These are phyloP conservation scores for Eublepharis macularius DNA, from an alignment of 2,113 vertebrate genomes.

Conservation along the genomic window DNA sequence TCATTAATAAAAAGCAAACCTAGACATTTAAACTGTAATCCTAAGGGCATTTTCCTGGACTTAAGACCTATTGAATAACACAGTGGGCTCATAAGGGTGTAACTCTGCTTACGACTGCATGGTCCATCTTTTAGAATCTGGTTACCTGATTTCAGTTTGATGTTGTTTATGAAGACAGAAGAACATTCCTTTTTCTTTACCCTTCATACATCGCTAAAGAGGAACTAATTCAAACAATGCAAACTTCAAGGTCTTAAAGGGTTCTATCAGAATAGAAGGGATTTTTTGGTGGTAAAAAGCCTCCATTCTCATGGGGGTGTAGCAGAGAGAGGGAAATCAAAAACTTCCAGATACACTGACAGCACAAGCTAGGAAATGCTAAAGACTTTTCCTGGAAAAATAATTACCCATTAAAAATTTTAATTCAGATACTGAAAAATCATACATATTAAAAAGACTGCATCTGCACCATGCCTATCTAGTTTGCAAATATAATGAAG, in stretches of 20 bases:
- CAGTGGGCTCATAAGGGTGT: no score
- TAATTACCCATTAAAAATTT: background rate
- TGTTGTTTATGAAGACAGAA: background rate
- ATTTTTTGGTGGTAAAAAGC: background rate
- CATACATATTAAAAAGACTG: background rate
- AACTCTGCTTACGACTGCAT: no score
- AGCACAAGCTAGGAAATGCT: background rate
- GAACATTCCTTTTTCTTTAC: background rate
- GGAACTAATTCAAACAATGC: accelerated
- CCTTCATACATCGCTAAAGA: background rate
- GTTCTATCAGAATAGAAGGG: background rate
- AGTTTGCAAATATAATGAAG: background rate
- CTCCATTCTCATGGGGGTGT: background rate
- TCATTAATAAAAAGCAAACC: no score
- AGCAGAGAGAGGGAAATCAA: background rate
- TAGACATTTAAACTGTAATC: no score
- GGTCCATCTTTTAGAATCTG: no score
- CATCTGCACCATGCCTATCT: conserved; percentile 3
- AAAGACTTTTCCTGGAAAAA: background rate
- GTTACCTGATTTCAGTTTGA: background rate
- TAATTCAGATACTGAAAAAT: background rate
- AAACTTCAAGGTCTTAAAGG: accelerated
- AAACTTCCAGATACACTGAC: background rate
- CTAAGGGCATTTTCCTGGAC: no score
- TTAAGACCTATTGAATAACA: no score